These are phyloP conservation scores for Chromoteleia sp. DNA, from an alignment of 2,888 invertebrate species.

Conservation along the genomic window DNA sequence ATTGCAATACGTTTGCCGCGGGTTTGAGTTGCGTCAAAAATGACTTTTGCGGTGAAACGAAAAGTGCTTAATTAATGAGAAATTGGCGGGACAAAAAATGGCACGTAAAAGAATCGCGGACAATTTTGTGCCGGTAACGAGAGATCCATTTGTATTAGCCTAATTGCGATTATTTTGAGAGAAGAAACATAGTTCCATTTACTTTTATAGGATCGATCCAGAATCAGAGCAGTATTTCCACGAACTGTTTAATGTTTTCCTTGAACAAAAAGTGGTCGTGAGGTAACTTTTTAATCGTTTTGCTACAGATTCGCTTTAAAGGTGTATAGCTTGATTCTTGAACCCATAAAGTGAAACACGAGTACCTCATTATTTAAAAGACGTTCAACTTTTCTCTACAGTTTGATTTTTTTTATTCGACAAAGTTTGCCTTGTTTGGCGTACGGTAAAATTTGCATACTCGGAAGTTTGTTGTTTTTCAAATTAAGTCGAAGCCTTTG, in stretches of 20 bases:
- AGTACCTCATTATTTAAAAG: slow-evolving; percentile 51
- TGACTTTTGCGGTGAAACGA: slow-evolving; percentile 27
- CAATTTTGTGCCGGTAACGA: slow-evolving; percentile 13
- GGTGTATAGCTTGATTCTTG: slow-evolving; percentile 62
- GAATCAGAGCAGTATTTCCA: slow-evolving; percentile 80
- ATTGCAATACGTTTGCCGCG: slow-evolving; percentile 16
- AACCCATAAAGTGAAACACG: slow-evolving; percentile 58
- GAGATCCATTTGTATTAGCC: slow-evolving; percentile 59
- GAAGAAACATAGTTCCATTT: slow-evolving; percentile 65
- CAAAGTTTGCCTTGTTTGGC: neutral
- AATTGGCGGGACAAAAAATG: neutral
- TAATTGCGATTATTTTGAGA: slow-evolving; percentile 59
- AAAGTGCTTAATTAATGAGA: slow-evolving; percentile 12
- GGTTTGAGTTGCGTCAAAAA: slow-evolving; percentile 51
- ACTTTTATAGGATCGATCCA: slow-evolving; percentile 79
- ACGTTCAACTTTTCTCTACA: slow-evolving; percentile 36
- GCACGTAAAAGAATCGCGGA: neutral
- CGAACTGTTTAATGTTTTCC: slow-evolving; percentile 81
- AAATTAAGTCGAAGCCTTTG: no score
- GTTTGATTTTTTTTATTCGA: neutral
- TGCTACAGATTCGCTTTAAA: slow-evolving; percentile 54
- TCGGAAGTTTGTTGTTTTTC: no score
- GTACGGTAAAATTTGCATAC: no score
- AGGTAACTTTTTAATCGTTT: slow-evolving; percentile 72
- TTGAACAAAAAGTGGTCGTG: slow-evolving; percentile 70